Conservation (phyloP, 2,888 invertebrate species). For the Tetranychus piercei region DNA sequence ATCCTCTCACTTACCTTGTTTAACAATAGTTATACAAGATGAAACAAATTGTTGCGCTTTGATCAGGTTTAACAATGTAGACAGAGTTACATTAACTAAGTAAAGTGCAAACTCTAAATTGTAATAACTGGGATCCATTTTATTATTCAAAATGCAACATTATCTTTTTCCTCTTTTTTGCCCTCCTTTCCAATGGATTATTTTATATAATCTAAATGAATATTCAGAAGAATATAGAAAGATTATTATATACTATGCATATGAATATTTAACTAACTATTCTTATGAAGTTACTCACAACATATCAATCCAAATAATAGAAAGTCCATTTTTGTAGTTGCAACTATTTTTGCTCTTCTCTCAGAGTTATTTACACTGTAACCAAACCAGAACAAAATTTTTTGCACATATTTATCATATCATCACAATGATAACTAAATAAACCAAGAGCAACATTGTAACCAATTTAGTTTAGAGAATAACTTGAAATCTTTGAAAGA, state of each 20-base stretch:
- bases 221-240: neutral
- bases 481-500: no score
- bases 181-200: slow-evolving; percentile 3
- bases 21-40: neutral
- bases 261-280: slow-evolving; percentile 1
- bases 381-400: no score
- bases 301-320: neutral
- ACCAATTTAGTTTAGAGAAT: no score
- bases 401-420: no score
- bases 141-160: neutral
- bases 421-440: no score
- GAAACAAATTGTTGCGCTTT: neutral
- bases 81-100: neutral
- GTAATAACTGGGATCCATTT: neutral
- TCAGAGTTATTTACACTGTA: no score
- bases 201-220: neutral
- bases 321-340: no score
- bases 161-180: neutral
- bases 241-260: neutral
- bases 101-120: neutral
- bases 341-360: no score
- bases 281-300: neutral
- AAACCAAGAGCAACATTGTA: no score
- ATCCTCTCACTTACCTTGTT: neutral
- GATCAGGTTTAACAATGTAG: neutral